A percentile compares a stretch with the other conserved stretches of the same genome.
Evolutionary conservation across 2,113 vertebrate species (phyloP).

Genomic region (Gymnobelideus leadbeateri): DNA sequence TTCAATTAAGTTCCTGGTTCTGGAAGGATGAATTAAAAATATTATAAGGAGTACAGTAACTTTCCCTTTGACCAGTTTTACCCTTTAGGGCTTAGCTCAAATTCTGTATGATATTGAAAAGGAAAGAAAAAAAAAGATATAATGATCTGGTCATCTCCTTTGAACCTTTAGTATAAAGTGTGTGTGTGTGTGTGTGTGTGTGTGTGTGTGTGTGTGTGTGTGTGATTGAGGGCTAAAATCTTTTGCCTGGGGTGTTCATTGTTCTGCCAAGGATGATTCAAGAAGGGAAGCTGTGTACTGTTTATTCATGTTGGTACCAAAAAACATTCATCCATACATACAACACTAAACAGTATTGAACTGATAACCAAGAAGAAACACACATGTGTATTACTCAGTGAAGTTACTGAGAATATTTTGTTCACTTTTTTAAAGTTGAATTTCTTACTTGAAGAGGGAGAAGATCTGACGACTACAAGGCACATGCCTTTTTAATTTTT

Average conservation of each 20-base stretch:
- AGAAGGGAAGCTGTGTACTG: conserved; percentile 2
- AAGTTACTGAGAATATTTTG: neutral
- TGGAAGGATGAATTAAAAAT: conserved; percentile 15
- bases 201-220: neutral
- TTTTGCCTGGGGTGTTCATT: neutral
- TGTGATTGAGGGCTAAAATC: neutral
- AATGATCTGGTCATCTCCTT: neutral
- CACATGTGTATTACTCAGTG: neutral
- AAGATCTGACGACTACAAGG: conserved; percentile 16
- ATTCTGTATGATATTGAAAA: neutral
- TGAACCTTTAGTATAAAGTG: neutral
- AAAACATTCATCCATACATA: neutral
- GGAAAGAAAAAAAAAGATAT: neutral
- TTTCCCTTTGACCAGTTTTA: neutral
- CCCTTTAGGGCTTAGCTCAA: neutral
- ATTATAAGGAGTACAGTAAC: neutral
- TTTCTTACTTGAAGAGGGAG: neutral
- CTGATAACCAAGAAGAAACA: conserved; percentile 1
- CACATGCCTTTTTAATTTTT: neutral
- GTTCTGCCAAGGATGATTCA: neutral
- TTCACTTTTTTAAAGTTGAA: conserved; percentile 18
- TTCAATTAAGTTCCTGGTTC: neutral
- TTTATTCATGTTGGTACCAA: neutral
- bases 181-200: conserved; percentile 36
- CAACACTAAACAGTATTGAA: neutral